A percentile compares a stretch with the other conserved stretches of the same genome.
These are phyloP conservation scores for Phrynocephalus guinanensis DNA, from an alignment of 2,797 vertebrate genomes.

Conservation along the genomic window DNA sequence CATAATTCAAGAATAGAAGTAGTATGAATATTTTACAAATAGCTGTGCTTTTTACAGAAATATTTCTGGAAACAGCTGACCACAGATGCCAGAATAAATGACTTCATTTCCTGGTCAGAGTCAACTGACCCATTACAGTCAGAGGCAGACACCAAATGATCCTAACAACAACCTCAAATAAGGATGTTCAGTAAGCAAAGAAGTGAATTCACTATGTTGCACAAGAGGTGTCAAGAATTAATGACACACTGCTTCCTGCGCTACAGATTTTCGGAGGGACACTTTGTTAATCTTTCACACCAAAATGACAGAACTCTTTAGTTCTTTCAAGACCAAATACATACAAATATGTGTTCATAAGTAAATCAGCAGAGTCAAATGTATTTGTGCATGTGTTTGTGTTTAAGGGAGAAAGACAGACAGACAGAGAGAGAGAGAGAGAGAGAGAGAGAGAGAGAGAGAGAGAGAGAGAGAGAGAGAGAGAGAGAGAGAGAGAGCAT, in stretches of 20 bases:
- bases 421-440: too few relatives aligned
- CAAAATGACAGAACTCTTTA: neutral
- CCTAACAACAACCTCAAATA: neutral
- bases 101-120: constrained; percentile 3
- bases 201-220: neutral
- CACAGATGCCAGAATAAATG: neutral
- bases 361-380: too few relatives aligned
- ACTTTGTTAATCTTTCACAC: neutral
- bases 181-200: constrained; percentile 7
- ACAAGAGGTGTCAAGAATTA: constrained; percentile 11
- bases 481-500: too few relatives aligned
- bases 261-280: neutral
- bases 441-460: too few relatives aligned
- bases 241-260: constrained; percentile 15
- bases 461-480: too few relatives aligned
- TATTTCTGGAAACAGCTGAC: neutral
- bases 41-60: neutral
- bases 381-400: too few relatives aligned
- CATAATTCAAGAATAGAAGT: neutral
- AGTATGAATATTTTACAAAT: neutral
- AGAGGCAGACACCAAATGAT: neutral
- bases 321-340: neutral
- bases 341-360: too few relatives aligned
- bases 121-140: constrained; percentile 5
- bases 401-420: too few relatives aligned